A percentile compares a stretch with the other conserved stretches of the same genome.
phyloP scores from a whole-genome alignment of 2,113 vertebrate genomes.

The Myotis davidii region DNA sequence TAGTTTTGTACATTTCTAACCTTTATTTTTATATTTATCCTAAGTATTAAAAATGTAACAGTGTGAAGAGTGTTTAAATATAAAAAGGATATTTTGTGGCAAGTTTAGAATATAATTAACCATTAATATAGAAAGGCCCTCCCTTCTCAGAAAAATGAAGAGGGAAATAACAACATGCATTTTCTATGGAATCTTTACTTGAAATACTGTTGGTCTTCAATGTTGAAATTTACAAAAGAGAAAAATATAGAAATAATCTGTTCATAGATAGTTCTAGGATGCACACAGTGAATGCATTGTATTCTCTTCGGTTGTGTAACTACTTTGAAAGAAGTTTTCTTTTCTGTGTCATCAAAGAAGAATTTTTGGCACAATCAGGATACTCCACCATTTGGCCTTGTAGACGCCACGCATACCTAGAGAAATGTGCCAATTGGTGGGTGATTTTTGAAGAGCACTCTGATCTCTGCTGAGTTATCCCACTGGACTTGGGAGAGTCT shows the following conservation, averaged over 20 bases:
- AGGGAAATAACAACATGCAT: neutral
- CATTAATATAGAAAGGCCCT: conserved; percentile 36
- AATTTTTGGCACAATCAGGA: conserved; percentile 22
- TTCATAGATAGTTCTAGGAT: neutral
- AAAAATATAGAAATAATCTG: conserved; percentile 55
- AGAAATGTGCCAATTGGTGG: neutral
- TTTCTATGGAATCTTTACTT: neutral
- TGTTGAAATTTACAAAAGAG: conserved; percentile 2
- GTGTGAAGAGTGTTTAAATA: neutral
- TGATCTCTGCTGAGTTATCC: conserved; percentile 24
- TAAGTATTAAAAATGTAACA: conserved; percentile 16
- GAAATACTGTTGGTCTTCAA: conserved; percentile 34
- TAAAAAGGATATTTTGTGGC: neutral
- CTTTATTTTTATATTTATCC: conserved; percentile 32
- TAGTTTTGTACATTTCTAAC: conserved; percentile 28
- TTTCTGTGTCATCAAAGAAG: conserved; percentile 59
- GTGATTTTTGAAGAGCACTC: conserved; percentile 52
- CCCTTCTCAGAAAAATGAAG: neutral
- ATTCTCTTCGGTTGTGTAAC: conserved; percentile 15
- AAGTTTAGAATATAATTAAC: conserved; percentile 35
- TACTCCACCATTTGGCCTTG: neutral
- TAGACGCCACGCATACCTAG: neutral
- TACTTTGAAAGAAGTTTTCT: conserved; percentile 59
- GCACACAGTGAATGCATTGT: neutral
- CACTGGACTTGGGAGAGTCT: conserved; percentile 5